Evolutionary conservation across 2,113 vertebrate genomes (phyloP).

Genomic region (Gila orcuttii): DNA sequence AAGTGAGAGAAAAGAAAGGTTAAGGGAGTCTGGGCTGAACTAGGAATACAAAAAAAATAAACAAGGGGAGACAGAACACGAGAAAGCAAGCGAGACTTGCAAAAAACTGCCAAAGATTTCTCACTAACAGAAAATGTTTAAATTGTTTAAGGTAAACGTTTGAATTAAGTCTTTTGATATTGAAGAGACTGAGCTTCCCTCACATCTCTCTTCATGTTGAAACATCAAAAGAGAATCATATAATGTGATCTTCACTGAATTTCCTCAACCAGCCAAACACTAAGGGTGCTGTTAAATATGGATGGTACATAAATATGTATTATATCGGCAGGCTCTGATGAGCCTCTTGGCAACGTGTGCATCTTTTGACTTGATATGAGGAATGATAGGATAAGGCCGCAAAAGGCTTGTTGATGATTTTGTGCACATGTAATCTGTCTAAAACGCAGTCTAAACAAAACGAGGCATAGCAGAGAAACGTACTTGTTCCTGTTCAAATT

Average conservation of each 20-base stretch:
- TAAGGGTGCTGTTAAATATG: slow-evolving; percentile 47
- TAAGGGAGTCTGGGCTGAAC: slow-evolving; percentile 34
- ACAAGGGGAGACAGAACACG: slow-evolving; percentile 16
- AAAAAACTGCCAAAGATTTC: slow-evolving; percentile 64
- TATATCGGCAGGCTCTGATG: slow-evolving; percentile 32
- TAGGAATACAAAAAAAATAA: neutral
- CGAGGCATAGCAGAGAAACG: neutral
- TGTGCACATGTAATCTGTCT: neutral
- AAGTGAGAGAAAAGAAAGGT: neutral
- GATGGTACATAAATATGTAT: slow-evolving; percentile 35
- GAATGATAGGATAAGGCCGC: neutral
- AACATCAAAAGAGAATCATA: slow-evolving; percentile 56
- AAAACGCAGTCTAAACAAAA: neutral
- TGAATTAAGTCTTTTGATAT: slow-evolving; percentile 75
- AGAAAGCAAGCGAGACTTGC: neutral
- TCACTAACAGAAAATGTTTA: slow-evolving; percentile 62
- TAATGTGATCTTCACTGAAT: slow-evolving; percentile 50
- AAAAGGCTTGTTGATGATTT: neutral
- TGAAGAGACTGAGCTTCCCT: slow-evolving; percentile 64
- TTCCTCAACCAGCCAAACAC: slow-evolving; percentile 55
- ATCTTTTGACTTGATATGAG: neutral
- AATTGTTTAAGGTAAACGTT: slow-evolving; percentile 75
- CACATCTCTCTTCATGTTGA: slow-evolving; percentile 62
- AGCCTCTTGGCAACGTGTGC: slow-evolving; percentile 29
- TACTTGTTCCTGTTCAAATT: neutral